phyloP scores from a whole-genome alignment of 2,888 invertebrate species.

The Phortica okadai region DNA sequence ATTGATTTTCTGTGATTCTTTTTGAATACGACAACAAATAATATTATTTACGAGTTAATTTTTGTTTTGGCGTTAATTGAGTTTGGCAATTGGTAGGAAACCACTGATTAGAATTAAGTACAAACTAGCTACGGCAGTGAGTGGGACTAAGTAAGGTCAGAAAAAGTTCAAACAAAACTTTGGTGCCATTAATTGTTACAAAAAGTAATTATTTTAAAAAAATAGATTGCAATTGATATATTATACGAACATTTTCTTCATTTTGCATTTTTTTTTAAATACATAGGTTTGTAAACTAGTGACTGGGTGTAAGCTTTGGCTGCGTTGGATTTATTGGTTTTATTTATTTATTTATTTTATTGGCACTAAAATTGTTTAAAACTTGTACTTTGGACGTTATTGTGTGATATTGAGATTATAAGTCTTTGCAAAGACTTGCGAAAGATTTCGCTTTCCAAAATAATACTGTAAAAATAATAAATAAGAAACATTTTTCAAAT shows the following conservation, averaged over 20 bases:
- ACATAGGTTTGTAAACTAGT: not conserved
- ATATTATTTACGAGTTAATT: too few relatives aligned
- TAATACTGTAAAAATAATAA: slow-evolving; percentile 69
- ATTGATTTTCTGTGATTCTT: too few relatives aligned
- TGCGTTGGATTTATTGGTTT: slow-evolving; percentile 32
- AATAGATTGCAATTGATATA: not conserved
- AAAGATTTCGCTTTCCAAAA: slow-evolving; percentile 72
- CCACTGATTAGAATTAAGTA: too few relatives aligned
- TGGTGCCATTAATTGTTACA: not conserved
- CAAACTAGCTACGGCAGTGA: not conserved
- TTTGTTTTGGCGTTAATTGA: too few relatives aligned
- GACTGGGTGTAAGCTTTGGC: slow-evolving; percentile 34
- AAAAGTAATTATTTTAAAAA: not conserved
- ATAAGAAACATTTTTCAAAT: slow-evolving; percentile 30
- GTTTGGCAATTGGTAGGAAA: too few relatives aligned
- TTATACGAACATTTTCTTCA: slow-evolving; percentile 19
- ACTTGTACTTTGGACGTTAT: slow-evolving; percentile 47
- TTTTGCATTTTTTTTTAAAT: not conserved
- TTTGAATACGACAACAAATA: too few relatives aligned
- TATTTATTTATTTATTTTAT: not conserved
- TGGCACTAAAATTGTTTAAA: slow-evolving; percentile 52
- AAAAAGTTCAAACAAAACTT: not conserved
- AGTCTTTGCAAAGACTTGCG: slow-evolving; percentile 70
- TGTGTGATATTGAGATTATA: slow-evolving; percentile 52
- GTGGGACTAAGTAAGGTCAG: too few relatives aligned